Evolutionary conservation across 2,113 vertebrate species (phyloP), one percentile per base, ranked within the genome.

Genomic region (Tachycineta bicolor): DNA sequence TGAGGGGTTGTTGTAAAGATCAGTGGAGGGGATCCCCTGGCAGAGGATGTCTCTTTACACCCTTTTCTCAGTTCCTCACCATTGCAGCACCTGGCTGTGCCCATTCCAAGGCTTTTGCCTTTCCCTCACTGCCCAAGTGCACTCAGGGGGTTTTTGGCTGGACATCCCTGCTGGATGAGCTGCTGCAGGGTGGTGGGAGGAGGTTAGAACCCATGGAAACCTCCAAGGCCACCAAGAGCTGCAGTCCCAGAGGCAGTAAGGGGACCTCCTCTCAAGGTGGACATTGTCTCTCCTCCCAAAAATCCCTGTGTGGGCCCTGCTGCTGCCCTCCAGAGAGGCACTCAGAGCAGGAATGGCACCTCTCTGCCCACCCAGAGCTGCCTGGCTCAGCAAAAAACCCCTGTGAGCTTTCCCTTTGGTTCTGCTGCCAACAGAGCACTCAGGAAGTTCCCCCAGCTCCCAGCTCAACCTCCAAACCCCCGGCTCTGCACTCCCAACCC

Each of bases 241-340:
- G 65, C 52, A 56, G 37, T 34, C 21, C 49, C 49, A 69, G 33
- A 53, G 53, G 70, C 74, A 55, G 68, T 29, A 12, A 3, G 2
- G 23, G 70, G 24, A 34, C 9, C 12, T 29, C 49, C 17, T 50
- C 31, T 10, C 37, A 37, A 65, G 62, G 49, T 6, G 25, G 41
- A 12, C 31, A 2, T 75, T 33, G 55, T 56, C 55, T 44, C 29
- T 14, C 25, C 34, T 83, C 74, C 63, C 85, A 46, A 12, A 28
- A 1, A 2, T 15, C 34, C 80, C 68, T 0, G 1, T 64, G 58
- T 25, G 19, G 9, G 8, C 23, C 26, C 77, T 16, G n/a, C 49
- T 76, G 68, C 43, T 64, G 47, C 12, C 11, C 37, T 34, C 34
- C 37, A 37, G 37, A 37, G 37, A 37, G 37, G 37, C 37, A 37